phyloP scores from a whole-genome alignment of 1,140 invertebrate species.

The Papilio machaon region DNA sequence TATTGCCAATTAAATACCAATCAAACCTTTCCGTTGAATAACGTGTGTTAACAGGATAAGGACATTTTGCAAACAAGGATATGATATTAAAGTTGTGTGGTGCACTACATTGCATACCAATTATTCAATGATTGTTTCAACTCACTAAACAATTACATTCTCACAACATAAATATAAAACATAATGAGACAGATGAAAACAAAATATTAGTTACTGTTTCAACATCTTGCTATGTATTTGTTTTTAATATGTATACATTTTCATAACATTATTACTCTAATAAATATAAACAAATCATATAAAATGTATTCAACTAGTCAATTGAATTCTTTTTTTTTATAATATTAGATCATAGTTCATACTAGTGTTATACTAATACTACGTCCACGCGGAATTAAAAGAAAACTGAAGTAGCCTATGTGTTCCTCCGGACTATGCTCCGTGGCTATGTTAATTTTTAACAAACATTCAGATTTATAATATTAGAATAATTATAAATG shows the following conservation, averaged over 20 bases:
- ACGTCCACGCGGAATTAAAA: too few relatives aligned
- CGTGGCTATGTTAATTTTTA: too few relatives aligned
- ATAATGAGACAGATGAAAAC: background rate
- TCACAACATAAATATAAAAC: background rate
- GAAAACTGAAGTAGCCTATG: too few relatives aligned
- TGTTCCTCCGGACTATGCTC: too few relatives aligned
- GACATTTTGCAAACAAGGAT: background rate
- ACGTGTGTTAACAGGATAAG: background rate
- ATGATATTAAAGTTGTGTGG: background rate
- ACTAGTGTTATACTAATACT: too few relatives aligned
- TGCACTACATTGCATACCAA: background rate
- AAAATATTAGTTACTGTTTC: background rate
- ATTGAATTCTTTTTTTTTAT: background rate
- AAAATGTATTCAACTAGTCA: background rate
- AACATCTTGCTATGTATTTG: background rate
- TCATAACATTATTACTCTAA: background rate
- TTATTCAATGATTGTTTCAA: background rate
- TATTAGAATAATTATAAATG: too few relatives aligned
- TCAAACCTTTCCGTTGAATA: background rate
- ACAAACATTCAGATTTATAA: too few relatives aligned
- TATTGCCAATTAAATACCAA: background rate
- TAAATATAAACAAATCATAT: background rate
- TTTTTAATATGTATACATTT: background rate
- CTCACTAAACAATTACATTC: background rate
- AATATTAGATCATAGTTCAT: too few relatives aligned